Evolutionary conservation across 2,888 invertebrate genomes (phyloP), one percentile per base, ranked within the genome.

Genomic region (Drosophila subquinaria): DNA sequence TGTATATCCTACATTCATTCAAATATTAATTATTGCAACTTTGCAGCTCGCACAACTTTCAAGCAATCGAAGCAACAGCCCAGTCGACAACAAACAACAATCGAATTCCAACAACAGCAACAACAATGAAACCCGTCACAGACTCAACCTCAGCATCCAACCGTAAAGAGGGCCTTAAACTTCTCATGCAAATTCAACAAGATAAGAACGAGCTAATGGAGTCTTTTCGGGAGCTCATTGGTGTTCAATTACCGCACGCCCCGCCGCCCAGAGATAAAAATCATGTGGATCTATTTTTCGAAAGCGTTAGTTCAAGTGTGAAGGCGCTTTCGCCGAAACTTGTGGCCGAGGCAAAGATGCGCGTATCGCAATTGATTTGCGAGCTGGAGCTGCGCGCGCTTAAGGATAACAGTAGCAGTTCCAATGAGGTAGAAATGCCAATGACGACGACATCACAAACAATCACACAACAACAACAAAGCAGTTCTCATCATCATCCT

Each of bases 211-310:
- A 92, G 35, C 55, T 92, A 0, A 90, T 90, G 89, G 88, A 92
- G 35, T 91, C 92, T 4, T 92, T 92, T 45, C 90, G 91, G n/a
- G 92, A 92, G 45, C 77, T 92, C 3, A 91, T 91, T 79, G 81
- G 90, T n/a, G 69, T 70, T 52, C 82, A 83, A 23, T 30, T 76
- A 2, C 65, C 67, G 8, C 77, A 69, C 8, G 68, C 64, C 4
- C 27, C 63, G 13, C 42, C 76, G 0, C 72, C 62, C 38, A 86
- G 74, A 65, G 91, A 85, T 30, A 89, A 89, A 47, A 92, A 92
- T 61, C 91, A 91, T 47, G 90, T 88, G 3, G 87, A 90, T 40
- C 72, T 88, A 8, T 88, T 88, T 38, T 88, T 88, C n/a, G 87
- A 88, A 42, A 88, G 87, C 36, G 90, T 88, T 9, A 90, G 87